These are phyloP conservation scores for Pseudococcus longispinus DNA, from an alignment of 2,888 invertebrate species.

Conservation along the genomic window DNA sequence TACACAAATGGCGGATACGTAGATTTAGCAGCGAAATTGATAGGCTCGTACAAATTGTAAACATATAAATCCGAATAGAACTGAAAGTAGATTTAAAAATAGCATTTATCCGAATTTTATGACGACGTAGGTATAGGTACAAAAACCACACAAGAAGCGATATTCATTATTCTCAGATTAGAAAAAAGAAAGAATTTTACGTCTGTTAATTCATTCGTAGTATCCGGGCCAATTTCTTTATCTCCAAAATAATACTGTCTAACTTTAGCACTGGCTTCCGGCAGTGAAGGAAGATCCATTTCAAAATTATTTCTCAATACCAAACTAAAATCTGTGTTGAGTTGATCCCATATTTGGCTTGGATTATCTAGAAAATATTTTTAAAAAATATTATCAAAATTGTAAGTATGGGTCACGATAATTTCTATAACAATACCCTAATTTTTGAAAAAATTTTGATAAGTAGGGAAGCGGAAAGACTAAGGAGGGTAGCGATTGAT, in stretches of 20 bases:
- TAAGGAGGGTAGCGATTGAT: no score
- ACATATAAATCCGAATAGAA: conserved; percentile 78
- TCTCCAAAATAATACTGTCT: conserved; percentile 28
- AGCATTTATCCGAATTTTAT: neutral
- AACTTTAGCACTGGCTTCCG: neutral
- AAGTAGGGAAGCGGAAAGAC: no score
- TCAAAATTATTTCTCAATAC: neutral
- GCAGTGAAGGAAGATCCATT: neutral
- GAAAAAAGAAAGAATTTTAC: neutral
- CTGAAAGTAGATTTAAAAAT: conserved; percentile 64
- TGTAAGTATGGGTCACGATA: no score
- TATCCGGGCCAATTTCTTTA: neutral
- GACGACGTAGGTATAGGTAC: no score
- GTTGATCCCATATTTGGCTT: neutral
- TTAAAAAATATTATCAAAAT: no score
- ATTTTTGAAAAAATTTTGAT: no score
- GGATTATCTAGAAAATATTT: neutral
- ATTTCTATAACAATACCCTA: no score
- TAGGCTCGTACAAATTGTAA: conserved; percentile 70
- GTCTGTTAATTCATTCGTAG: neutral
- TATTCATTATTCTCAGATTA: no score
- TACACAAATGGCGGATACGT: conserved; percentile 57
- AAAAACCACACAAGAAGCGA: neutral
- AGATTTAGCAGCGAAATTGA: conserved; percentile 62
- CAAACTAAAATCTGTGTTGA: neutral